Percentiles rank a stretch among this genome's conserved stretches.
phyloP scores from a whole-genome alignment of 2,797 vertebrate species.

The Chelidonichthys spinosus region DNA sequence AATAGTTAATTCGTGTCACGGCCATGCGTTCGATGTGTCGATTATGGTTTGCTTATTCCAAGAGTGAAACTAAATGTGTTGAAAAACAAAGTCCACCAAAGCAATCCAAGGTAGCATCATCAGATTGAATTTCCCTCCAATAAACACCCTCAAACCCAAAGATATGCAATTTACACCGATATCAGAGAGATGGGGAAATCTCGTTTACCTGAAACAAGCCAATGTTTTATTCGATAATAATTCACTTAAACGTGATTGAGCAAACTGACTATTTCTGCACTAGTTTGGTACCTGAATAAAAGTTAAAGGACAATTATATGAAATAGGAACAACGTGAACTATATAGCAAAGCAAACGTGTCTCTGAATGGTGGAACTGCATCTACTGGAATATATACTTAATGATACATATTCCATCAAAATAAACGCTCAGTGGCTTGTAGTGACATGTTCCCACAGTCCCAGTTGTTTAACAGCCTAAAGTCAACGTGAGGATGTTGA shows the following conservation, averaged over 20 bases:
- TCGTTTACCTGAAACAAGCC: not conserved
- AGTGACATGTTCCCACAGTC: not conserved
- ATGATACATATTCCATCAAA: not conserved
- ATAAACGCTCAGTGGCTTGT: conserved; percentile 10
- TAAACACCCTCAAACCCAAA: not conserved
- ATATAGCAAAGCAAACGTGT: not conserved
- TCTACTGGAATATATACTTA: too few species aligned
- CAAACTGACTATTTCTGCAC: not conserved
- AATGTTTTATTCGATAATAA: not conserved
- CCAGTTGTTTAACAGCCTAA: conserved; percentile 18
- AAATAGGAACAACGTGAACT: not conserved
- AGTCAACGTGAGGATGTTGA: conserved; percentile 63
- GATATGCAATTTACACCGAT: too few species aligned
- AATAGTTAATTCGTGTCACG: not conserved
- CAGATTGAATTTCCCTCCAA: not conserved
- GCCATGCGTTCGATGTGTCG: not conserved
- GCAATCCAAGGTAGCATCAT: not conserved
- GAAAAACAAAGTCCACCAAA: too few species aligned
- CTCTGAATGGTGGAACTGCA: not conserved
- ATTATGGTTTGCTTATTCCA: not conserved
- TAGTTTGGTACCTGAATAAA: not conserved
- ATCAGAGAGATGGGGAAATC: not conserved
- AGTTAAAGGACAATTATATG: not conserved
- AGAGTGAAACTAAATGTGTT: not conserved
- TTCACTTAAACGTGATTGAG: not conserved